These are phyloP conservation scores for Neoaliturus tenellus DNA, from an alignment of 2,888 invertebrate genomes.

Conservation along the genomic window DNA sequence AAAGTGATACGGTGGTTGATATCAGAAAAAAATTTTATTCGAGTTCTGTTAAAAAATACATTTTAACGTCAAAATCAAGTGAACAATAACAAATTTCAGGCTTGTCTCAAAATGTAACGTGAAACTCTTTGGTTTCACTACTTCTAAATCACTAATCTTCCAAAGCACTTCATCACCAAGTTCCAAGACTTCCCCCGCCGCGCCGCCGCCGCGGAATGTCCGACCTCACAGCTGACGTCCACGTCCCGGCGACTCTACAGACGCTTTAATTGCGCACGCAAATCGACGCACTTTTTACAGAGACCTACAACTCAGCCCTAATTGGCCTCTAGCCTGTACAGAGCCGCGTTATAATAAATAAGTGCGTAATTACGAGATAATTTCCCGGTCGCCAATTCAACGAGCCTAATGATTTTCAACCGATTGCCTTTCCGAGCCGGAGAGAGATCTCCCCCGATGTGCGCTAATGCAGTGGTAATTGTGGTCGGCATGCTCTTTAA, in stretches of 20 bases:
- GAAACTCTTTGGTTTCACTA: too few species aligned
- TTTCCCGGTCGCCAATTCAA: conserved; percentile 1
- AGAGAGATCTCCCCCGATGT: background rate
- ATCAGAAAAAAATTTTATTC: too few species aligned
- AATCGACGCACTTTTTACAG: conserved; percentile 25
- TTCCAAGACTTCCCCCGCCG: too few species aligned
- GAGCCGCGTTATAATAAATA: conserved; percentile 27
- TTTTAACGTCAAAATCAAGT: too few species aligned
- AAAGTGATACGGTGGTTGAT: too few species aligned
- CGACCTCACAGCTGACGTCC: background rate
- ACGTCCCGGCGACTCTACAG: background rate
- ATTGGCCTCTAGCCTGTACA: background rate
- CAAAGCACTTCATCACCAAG: background rate
- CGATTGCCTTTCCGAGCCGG: background rate
- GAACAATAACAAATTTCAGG: too few species aligned
- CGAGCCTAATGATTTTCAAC: conserved; percentile 22
- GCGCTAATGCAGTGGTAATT: background rate
- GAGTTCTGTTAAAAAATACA: too few species aligned
- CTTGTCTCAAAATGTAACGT: too few species aligned
- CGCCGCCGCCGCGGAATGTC: background rate
- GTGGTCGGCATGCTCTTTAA: background rate
- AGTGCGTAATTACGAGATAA: conserved; percentile 9
- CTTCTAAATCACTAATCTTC: background rate
- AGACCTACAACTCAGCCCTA: background rate
- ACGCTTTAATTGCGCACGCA: conserved; percentile 18